Percentiles rank a stretch among this genome's conserved stretches.
phyloP scores from a whole-genome alignment of 2,797 vertebrate species.

The Artibeus lituratus region DNA sequence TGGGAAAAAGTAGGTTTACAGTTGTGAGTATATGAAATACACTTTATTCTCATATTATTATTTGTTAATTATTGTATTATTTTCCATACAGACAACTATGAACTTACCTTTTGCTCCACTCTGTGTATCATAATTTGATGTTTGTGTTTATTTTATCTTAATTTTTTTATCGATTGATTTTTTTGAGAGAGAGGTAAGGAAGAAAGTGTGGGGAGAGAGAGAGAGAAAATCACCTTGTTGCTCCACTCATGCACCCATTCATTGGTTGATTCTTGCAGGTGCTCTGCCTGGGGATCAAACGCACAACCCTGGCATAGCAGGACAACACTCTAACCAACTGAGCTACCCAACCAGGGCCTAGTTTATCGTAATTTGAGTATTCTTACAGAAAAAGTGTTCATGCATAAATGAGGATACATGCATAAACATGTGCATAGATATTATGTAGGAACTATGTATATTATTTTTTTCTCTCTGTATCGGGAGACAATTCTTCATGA shows the following conservation, averaged over 20 bases:
- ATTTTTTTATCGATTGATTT: background rate
- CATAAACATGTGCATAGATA: background rate
- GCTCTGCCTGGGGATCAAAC: too few relatives aligned
- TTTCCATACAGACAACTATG: background rate
- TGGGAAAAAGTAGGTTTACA: background rate
- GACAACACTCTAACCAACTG: too few relatives aligned
- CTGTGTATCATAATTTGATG: background rate
- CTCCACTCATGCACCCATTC: background rate
- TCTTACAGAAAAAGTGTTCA: background rate
- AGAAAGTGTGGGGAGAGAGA: too few relatives aligned
- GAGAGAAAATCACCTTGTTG: background rate
- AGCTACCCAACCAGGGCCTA: too few relatives aligned
- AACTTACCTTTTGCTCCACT: background rate
- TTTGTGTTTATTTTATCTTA: background rate
- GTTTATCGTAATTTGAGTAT: background rate
- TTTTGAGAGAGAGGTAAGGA: background rate
- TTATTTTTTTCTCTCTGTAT: background rate
- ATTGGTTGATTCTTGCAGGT: background rate
- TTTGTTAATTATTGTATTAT: background rate
- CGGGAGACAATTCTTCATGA: background rate
- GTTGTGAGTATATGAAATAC: background rate
- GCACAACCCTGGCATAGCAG: too few relatives aligned
- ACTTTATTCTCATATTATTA: background rate
- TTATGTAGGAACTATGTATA: background rate
- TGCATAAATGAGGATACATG: background rate